These are phyloP conservation scores for Tetragonisca angustula DNA, from an alignment of 2,888 invertebrate species.

Conservation along the genomic window DNA sequence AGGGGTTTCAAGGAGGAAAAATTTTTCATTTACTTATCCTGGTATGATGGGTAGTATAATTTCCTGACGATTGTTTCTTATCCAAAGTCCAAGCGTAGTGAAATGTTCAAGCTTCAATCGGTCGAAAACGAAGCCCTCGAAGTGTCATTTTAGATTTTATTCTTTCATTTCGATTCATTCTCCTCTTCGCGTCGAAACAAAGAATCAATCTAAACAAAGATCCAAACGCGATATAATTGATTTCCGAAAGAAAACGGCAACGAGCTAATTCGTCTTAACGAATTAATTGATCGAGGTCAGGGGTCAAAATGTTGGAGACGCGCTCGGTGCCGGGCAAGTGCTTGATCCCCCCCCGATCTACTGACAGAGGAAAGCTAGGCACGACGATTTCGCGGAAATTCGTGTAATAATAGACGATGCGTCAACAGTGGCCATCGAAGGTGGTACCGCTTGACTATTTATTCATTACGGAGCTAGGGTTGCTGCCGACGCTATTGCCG, in stretches of 20 bases:
- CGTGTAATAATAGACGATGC: slow-evolving; percentile 12
- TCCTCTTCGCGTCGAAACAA: no score
- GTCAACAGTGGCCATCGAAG: slow-evolving; percentile 30
- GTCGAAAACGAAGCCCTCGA: no score
- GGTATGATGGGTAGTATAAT: no score
- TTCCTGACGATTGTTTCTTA: no score
- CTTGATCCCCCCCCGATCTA: background rate
- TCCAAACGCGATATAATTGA: no score
- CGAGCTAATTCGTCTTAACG: background rate
- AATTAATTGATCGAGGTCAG: background rate
- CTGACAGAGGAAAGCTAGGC: background rate
- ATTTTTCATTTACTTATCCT: no score
- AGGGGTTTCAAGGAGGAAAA: no score
- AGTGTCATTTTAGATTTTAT: no score
- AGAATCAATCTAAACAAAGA: no score
- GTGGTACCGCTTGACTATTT: slow-evolving; percentile 39
- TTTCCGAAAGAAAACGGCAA: background rate
- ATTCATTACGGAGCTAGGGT: slow-evolving; percentile 47
- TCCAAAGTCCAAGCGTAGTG: no score
- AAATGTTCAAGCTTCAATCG: no score
- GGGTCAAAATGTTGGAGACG: background rate
- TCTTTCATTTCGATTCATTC: no score
- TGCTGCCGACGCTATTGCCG: slow-evolving; percentile 50
- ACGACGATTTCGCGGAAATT: slow-evolving; percentile 12
- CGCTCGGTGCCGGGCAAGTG: background rate